Conservation (phyloP, 1,140 invertebrate species). For the Temnothorax curvispinosus region DNA sequence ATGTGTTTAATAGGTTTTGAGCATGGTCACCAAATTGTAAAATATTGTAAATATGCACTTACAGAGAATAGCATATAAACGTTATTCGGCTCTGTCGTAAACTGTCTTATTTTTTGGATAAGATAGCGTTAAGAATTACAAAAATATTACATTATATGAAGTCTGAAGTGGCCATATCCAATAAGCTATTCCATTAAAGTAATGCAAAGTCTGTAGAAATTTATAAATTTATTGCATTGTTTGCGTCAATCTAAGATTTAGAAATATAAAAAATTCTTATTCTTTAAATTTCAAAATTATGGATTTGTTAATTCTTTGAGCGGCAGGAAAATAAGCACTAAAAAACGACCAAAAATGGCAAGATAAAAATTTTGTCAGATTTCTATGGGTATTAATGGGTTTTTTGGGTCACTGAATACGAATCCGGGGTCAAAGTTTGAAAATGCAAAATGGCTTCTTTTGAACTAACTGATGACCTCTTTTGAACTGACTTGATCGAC, state of each 20-base stretch:
- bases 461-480: too few species aligned
- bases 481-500: too few species aligned
- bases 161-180: neutral
- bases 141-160: neutral
- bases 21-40: neutral
- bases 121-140: neutral
- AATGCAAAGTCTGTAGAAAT: neutral
- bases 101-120: too few species aligned
- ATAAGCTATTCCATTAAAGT: neutral
- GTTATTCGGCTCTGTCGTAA: neutral
- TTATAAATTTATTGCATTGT: neutral
- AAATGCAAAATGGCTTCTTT: too few species aligned
- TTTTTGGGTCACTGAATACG: too few species aligned
- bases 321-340: too few species aligned
- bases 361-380: too few species aligned
- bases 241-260: neutral
- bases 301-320: neutral
- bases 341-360: too few species aligned
- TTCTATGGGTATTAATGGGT: too few species aligned
- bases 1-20: neutral
- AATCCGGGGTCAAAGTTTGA: too few species aligned
- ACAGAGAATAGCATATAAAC: neutral
- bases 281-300: neutral
- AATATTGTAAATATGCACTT: neutral
- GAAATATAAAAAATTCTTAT: neutral